Conservation (phyloP, 2,113 vertebrate genomes). For the Coryphaenoides rupestris region DNA sequence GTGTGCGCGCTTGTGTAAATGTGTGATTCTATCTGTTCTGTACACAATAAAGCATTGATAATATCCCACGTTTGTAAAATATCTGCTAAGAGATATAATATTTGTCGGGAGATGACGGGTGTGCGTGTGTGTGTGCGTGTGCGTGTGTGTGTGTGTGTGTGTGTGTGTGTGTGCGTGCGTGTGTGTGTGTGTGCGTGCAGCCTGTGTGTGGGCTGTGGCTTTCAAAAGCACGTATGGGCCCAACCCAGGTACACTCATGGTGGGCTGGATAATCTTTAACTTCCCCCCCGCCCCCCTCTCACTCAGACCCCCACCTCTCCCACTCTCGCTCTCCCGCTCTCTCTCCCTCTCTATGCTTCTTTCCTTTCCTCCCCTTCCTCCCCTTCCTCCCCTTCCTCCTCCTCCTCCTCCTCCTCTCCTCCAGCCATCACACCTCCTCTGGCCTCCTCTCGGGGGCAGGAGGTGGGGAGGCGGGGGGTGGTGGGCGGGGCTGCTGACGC, state of each 20-base stretch:
- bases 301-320: slow-evolving; percentile 1
- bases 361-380: background rate
- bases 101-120: background rate
- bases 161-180: slow-evolving; percentile 13
- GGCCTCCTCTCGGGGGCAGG: slow-evolving; percentile 60
- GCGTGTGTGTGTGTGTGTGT: background rate
- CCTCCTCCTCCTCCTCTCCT: slow-evolving; percentile 19
- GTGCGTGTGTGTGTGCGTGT: background rate
- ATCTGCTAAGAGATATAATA: no score
- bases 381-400: background rate
- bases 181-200: slow-evolving; percentile 15
- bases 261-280: slow-evolving; percentile 64
- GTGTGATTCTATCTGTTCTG: slow-evolving; percentile 21
- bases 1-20: background rate
- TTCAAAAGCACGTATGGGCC: slow-evolving; percentile 27
- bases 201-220: slow-evolving; percentile 31
- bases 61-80: no score
- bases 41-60: no score
- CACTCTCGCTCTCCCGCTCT: background rate
- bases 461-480: slow-evolving; percentile 56
- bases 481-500: slow-evolving; percentile 56
- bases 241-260: slow-evolving; percentile 52
- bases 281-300: background rate
- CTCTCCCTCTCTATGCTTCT: background rate
- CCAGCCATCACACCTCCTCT: slow-evolving; percentile 40